These are phyloP conservation scores for Pangasius djambal DNA, from an alignment of 2,797 vertebrate species.

Conservation along the genomic window DNA sequence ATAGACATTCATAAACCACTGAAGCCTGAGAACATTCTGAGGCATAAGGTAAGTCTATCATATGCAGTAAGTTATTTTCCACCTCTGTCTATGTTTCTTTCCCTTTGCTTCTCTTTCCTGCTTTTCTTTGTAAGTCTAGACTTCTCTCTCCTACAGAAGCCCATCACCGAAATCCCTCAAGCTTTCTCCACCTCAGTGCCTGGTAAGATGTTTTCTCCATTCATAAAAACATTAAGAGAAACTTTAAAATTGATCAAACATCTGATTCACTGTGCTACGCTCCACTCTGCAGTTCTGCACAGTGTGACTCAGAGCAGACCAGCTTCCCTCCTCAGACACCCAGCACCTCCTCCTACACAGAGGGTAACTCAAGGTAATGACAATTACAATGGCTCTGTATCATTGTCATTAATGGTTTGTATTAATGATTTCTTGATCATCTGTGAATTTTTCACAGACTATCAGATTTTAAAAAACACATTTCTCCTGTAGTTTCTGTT, in stretches of 20 bases:
- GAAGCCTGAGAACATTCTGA: slow-evolving; percentile 57
- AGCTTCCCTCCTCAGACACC: neutral
- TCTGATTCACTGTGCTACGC: neutral
- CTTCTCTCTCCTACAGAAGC: slow-evolving; percentile 45
- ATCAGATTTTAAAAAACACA: neutral
- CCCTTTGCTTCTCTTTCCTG: neutral
- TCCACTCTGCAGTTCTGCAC: slow-evolving; percentile 2
- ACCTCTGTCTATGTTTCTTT: neutral
- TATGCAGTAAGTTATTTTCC: neutral
- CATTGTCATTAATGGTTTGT: neutral
- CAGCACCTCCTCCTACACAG: neutral
- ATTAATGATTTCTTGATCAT: neutral
- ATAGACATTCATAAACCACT: slow-evolving; percentile 63
- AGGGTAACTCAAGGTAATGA: slow-evolving; percentile 4
- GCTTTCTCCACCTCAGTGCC: slow-evolving; percentile 3
- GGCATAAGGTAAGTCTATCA: slow-evolving; percentile 66
- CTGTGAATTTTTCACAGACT: neutral
- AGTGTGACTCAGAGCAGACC: neutral
- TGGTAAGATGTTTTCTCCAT: slow-evolving; percentile 34
- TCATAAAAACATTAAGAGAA: neutral
- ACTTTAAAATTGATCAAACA: neutral
- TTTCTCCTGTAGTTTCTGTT: slow-evolving; percentile 19
- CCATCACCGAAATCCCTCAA: slow-evolving; percentile 28
- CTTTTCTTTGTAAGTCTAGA: slow-evolving; percentile 38
- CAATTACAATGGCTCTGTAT: neutral